These are phyloP conservation scores for Hippopotamus amphibius DNA, from an alignment of 2,113 vertebrate genomes.

Conservation along the genomic window DNA sequence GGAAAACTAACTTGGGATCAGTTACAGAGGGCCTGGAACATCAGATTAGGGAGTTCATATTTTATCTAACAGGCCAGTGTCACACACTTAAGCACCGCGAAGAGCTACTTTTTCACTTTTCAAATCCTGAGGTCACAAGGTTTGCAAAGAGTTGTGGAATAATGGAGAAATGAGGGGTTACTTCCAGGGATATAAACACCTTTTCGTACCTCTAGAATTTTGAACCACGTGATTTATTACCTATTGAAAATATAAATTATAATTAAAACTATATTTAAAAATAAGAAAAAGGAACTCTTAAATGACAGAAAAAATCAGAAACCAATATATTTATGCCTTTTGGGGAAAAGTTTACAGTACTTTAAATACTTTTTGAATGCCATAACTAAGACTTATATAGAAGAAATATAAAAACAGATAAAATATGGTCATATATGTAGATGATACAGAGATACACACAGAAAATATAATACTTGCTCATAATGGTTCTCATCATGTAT, in stretches of 20 bases:
- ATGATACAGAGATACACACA: neutral
- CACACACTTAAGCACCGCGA: neutral
- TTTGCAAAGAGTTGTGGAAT: constrained; percentile 24
- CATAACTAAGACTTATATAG: constrained; percentile 28
- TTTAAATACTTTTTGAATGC: constrained; percentile 46
- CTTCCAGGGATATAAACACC: constrained; percentile 1
- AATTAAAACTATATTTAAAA: constrained; percentile 44
- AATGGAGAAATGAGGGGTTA: constrained; percentile 9
- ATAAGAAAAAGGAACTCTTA: constrained; percentile 48
- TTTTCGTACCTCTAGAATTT: constrained; percentile 28
- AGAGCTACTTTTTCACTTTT: constrained; percentile 52
- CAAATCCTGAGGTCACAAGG: constrained; percentile 8
- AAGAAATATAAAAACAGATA: constrained; percentile 38
- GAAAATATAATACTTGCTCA: neutral
- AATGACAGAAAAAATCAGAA: constrained; percentile 56
- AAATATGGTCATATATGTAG: constrained; percentile 50
- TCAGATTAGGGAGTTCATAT: constrained; percentile 59
- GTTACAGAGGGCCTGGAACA: constrained; percentile 52
- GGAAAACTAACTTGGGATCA: constrained; percentile 55
- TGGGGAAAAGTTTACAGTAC: neutral
- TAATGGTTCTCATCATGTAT: constrained; percentile 10
- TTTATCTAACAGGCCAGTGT: constrained; percentile 21
- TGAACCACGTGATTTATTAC: constrained; percentile 28
- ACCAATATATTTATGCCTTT: neutral
- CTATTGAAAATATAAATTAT: constrained; percentile 52